Evolutionary conservation across 1,140 invertebrate species (phyloP).

Genomic region (Solen grandis): DNA sequence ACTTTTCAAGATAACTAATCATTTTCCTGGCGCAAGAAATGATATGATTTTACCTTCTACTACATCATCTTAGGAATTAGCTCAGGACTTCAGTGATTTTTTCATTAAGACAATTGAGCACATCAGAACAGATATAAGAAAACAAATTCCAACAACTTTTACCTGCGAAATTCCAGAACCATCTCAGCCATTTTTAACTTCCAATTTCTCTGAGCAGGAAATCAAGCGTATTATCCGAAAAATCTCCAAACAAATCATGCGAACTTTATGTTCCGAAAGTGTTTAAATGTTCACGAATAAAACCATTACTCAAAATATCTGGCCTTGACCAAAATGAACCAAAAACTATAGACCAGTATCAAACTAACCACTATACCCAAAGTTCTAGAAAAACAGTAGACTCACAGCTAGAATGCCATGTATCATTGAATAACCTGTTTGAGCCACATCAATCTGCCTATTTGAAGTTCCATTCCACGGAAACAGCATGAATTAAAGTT

Average conservation of each 20-base stretch:
- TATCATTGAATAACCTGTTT: not conserved
- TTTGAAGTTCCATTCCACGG: constrained; percentile 15
- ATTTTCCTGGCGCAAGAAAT: not conserved
- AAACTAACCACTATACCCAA: not conserved
- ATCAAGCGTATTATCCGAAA: not conserved
- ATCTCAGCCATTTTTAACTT: not conserved
- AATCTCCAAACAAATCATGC: not conserved
- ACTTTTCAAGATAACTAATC: not conserved
- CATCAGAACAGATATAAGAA: not conserved
- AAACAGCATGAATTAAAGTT: constrained; percentile 13
- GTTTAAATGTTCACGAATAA: constrained; percentile 11
- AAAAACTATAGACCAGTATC: constrained; percentile 21
- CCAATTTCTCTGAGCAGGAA: not conserved
- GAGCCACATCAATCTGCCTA: constrained; percentile 23
- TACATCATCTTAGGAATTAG: not conserved
- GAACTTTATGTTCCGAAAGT: constrained; percentile 1
- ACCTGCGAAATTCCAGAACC: not conserved
- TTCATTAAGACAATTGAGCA: not conserved
- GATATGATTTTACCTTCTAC: not conserved
- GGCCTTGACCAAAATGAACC: not conserved
- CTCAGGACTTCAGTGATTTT: not conserved
- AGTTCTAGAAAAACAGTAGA: not conserved
- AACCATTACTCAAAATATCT: not conserved
- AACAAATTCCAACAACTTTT: not conserved
- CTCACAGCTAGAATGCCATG: not conserved